Evolutionary conservation across 2,888 invertebrate species (phyloP).

Genomic region (Pristionchus arcanus): DNA sequence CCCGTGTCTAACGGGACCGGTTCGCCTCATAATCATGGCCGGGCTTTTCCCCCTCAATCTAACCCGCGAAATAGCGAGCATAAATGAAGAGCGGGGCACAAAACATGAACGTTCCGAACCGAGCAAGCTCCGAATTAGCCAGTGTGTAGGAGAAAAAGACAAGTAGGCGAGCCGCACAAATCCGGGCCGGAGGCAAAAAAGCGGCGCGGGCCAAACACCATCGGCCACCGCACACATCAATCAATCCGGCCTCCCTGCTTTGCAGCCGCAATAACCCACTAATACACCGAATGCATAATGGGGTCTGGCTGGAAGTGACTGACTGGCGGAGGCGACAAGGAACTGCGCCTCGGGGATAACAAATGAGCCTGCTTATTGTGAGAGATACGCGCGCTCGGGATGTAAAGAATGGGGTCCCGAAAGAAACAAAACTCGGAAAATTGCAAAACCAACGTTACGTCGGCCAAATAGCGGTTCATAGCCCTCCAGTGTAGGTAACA

Average conservation of each 20-base stretch:
- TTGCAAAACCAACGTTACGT: too few species aligned
- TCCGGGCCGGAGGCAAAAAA: neutral
- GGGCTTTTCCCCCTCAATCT: too few species aligned
- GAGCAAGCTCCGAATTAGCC: neutral
- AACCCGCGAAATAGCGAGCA: too few species aligned
- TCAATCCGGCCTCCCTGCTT: neutral
- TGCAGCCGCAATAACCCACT: neutral
- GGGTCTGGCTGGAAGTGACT: neutral
- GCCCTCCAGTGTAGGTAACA: too few species aligned
- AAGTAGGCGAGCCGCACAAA: neutral
- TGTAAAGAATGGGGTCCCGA: neutral
- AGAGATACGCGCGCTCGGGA: too few species aligned
- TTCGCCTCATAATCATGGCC: slow-evolving; percentile 25
- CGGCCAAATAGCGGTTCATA: too few species aligned
- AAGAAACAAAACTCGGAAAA: too few species aligned
- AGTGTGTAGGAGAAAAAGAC: neutral
- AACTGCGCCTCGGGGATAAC: neutral
- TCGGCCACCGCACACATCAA: neutral
- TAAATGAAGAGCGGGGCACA: neutral
- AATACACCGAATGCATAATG: neutral
- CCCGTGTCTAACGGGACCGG: slow-evolving; percentile 21
- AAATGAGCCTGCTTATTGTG: neutral
- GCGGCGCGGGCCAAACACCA: neutral
- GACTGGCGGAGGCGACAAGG: neutral
- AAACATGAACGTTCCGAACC: neutral